Base-by-base conservation (phyloP, 2,888 invertebrate species). In the Hydriomena furcata region DNA sequence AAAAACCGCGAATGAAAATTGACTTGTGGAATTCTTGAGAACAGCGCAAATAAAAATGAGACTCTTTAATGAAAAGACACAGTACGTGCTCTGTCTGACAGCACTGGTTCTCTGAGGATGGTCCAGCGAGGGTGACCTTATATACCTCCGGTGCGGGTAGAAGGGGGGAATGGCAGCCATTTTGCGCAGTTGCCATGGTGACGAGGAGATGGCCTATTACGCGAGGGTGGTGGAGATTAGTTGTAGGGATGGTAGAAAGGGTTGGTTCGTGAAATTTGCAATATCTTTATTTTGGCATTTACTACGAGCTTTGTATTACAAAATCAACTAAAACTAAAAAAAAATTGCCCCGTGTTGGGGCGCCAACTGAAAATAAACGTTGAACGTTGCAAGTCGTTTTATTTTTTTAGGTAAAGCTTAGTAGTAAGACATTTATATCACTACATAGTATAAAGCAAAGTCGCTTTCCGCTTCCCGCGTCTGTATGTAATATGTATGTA, bases 131-230 rank as follows among this genome's bases (percentile, higher is more conserved):
- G 79, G 79, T 58, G 73, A 66, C 75, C 66, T 84, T 90, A 67
- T 88, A 90, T 87, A 88, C 74, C 59, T n/a, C 24, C 66, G 63
- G 67, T 68, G 75, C 68, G 61, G 63, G 67, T 72, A 43, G 65
- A 74, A 63, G 73, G 76, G 78, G 76, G 75, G 69, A 56, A 47
- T 60, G 68, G 71, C 89, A 76, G 89, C 89, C 89, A 89, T 89
- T 84, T 90, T 89, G 83, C 65, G 66, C 68, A 67, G 87, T 89
- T 73, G 60, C 83, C 65, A 88, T 86, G 62, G 85, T 61, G 65
- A 89, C 84, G 71, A 81, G 88, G 89, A 90, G 89, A 90, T 89
- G 89, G 89, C 88, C 89, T 89, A 90, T 90, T 90, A 90, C 79
- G 78, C 78, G 79, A 84, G 87, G 88, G 88, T 86, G 87, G 88